phyloP scores from a whole-genome alignment of 2,888 invertebrate genomes.

The Acanthosepion pharaonis region DNA sequence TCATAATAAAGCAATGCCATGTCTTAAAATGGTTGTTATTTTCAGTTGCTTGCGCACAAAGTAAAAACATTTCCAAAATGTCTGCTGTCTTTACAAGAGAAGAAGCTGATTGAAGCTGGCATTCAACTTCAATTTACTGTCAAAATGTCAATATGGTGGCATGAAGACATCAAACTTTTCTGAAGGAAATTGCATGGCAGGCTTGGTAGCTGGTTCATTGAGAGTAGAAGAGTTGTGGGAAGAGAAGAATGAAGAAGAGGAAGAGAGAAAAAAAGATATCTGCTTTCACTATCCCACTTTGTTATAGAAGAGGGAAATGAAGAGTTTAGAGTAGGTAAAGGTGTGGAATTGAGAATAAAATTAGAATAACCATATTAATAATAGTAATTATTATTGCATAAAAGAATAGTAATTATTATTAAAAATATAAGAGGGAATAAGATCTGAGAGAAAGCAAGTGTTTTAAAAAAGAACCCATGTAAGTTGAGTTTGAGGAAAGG shows the following conservation, averaged over 20 bases:
- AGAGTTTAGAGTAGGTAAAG: not conserved
- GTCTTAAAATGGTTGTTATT: constrained; percentile 33
- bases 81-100: not conserved
- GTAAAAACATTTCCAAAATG: constrained; percentile 33
- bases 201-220: not conserved
- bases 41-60: not conserved
- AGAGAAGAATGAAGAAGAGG: not conserved
- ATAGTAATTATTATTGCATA: too few relatives aligned
- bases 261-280: not conserved
- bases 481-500: too few relatives aligned
- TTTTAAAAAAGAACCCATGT: too few relatives aligned
- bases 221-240: not conserved
- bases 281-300: too few relatives aligned
- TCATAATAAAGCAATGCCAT: not conserved
- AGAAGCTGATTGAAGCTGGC: constrained; percentile 22
- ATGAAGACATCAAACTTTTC: constrained; percentile 8
- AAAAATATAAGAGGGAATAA: too few relatives aligned
- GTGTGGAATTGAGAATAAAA: too few relatives aligned
- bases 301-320: not conserved
- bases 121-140: constrained; percentile 15
- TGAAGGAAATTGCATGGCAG: not conserved
- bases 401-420: too few relatives aligned
- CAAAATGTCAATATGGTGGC: constrained; percentile 10
- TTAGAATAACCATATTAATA: too few relatives aligned
- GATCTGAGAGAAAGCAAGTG: too few relatives aligned